Percentiles rank a stretch among this genome's conserved stretches.
These are phyloP conservation scores for Gopherus flavomarginatus DNA, from an alignment of 2,113 vertebrate species.

Conservation along the genomic window DNA sequence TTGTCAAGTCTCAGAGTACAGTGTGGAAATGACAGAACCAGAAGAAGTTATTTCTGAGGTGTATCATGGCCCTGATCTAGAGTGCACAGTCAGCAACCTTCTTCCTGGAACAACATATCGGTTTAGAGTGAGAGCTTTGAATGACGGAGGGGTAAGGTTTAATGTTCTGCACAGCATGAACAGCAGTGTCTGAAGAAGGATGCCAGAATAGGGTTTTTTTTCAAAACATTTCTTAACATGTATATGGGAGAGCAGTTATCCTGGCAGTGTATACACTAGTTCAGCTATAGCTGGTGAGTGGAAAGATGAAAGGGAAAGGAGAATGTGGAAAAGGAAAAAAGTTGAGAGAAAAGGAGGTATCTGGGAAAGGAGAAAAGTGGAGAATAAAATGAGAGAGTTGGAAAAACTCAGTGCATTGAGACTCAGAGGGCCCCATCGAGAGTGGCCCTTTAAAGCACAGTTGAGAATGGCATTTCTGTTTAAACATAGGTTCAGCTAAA, in stretches of 20 bases:
- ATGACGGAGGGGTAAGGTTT: constrained; percentile 92
- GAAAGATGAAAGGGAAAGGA: neutral
- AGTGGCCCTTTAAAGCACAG: neutral
- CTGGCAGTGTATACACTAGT: neutral
- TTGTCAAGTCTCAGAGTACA: constrained; percentile 88
- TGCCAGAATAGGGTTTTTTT: accelerated
- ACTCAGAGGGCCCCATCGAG: neutral
- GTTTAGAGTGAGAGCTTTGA: constrained; percentile 91
- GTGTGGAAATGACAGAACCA: constrained; percentile 90
- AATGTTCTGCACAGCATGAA: accelerated
- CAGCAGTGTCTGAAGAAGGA: accelerated
- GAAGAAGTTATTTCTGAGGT: constrained; percentile 85
- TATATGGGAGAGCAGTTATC: neutral
- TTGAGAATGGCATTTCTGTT: neutral
- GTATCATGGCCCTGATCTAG: constrained; percentile 87
- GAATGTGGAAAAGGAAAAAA: accelerated
- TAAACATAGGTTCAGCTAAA: accelerated
- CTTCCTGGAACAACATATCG: constrained; percentile 91
- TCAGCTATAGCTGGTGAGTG: neutral
- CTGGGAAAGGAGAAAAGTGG: neutral
- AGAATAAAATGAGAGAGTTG: too few species aligned
- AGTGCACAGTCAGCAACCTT: constrained; percentile 91
- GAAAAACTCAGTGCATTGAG: neutral
- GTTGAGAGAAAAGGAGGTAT: neutral
- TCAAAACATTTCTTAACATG: neutral